phyloP scores from a whole-genome alignment of 2,797 vertebrate species.

The Sternotherus odoratus region DNA sequence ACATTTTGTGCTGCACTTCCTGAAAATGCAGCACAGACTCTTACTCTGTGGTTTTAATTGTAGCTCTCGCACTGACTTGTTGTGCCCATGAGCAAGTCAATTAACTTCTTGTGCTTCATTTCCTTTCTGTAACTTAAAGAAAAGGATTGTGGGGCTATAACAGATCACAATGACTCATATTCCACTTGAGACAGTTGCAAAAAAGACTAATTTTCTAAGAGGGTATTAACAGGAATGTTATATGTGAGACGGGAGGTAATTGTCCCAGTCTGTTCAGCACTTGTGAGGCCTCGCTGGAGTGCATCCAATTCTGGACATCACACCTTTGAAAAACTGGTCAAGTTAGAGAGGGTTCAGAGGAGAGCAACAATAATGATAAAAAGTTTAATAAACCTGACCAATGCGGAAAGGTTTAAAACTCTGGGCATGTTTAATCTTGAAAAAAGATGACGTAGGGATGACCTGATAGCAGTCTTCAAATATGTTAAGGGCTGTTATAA shows the following conservation, averaged over 20 bases:
- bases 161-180: no score
- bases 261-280: no score
- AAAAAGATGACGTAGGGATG: background rate
- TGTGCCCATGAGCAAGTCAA: background rate
- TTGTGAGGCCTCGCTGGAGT: no score
- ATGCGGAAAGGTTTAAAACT: background rate
- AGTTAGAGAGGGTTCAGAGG: background rate
- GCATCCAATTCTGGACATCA: no score
- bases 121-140: background rate
- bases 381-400: background rate
- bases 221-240: background rate
- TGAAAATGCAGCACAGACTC: no score
- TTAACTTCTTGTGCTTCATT: background rate
- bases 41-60: no score
- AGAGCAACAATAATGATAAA: background rate
- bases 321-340: background rate
- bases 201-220: background rate
- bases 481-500: background rate
- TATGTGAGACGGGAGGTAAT: background rate
- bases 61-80: no score
- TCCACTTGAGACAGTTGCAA: background rate
- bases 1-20: no score
- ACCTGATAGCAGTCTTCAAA: background rate
- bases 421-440: background rate
- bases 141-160: background rate